Percentiles rank a stretch among this genome's conserved stretches.
Conservation (phyloP, 2,113 vertebrate genomes). For the Chrysemys picta region DNA sequence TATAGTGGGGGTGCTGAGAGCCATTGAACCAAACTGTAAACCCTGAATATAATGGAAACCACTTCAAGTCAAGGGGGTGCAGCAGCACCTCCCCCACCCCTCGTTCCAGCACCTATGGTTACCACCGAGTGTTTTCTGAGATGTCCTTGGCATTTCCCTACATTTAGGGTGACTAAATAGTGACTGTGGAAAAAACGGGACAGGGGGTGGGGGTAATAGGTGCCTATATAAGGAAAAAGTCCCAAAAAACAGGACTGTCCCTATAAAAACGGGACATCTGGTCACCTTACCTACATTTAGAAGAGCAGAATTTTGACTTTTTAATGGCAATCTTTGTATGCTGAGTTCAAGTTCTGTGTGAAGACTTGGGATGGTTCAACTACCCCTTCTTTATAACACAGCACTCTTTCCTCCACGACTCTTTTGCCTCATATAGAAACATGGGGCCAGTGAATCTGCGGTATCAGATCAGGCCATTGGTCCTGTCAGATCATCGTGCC, state of each 20-base stretch:
- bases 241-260: too few relatives aligned
- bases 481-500: neutral
- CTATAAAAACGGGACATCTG: too few relatives aligned
- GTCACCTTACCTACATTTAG: neutral
- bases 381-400: neutral
- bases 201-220: too few relatives aligned
- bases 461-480: constrained; percentile 17
- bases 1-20: too few relatives aligned
- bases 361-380: neutral
- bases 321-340: neutral
- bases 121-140: too few relatives aligned
- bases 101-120: too few relatives aligned
- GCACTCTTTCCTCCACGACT: neutral
- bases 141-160: neutral
- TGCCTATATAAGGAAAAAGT: too few relatives aligned
- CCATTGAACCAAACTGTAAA: too few relatives aligned
- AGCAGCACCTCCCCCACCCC: too few relatives aligned
- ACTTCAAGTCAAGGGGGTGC: too few relatives aligned
- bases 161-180: neutral
- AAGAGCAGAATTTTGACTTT: neutral
- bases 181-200: too few relatives aligned
- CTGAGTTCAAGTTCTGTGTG: neutral
- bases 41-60: too few relatives aligned
- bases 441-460: constrained; percentile 22
- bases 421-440: neutral